These are phyloP conservation scores for Perognathus longimembris DNA, from an alignment of 2,113 vertebrate genomes.

Conservation along the genomic window DNA sequence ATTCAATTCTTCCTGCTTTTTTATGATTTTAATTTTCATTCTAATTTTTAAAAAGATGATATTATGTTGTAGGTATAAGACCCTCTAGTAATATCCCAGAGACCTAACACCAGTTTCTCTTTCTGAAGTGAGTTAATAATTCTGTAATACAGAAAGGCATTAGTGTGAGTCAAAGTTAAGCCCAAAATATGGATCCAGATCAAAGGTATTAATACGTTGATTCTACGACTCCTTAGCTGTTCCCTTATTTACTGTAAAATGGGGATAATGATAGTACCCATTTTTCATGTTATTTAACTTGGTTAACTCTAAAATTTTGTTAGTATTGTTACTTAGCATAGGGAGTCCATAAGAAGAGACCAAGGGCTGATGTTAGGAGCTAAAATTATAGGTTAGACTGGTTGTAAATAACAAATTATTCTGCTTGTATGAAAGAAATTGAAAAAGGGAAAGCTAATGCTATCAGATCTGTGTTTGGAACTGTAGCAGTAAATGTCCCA, in stretches of 20 bases:
- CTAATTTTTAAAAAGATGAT: slow-evolving; percentile 13
- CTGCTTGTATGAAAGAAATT: slow-evolving; percentile 48
- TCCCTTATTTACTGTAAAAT: slow-evolving; percentile 48
- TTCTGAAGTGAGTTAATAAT: slow-evolving; percentile 53
- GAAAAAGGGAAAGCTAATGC: not conserved
- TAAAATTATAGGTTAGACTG: not conserved
- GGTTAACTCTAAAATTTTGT: slow-evolving; percentile 14
- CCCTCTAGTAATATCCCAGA: slow-evolving; percentile 17
- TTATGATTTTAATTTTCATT: slow-evolving; percentile 45
- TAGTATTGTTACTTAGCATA: not conserved
- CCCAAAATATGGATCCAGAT: slow-evolving; percentile 6
- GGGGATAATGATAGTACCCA: not conserved
- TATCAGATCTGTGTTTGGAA: slow-evolving; percentile 26
- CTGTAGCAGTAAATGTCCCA: not conserved
- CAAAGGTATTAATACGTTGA: not conserved
- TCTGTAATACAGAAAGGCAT: not conserved
- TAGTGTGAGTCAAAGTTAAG: slow-evolving; percentile 23
- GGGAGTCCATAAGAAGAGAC: not conserved
- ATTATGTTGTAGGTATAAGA: not conserved
- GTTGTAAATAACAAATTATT: not conserved
- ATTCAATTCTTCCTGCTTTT: not conserved
- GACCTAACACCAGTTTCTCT: slow-evolving; percentile 3
- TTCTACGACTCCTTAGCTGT: not conserved
- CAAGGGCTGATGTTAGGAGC: not conserved
- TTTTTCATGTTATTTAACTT: not conserved